These are phyloP conservation scores for Ernsta delagoae DNA, from an alignment of 2,888 invertebrate species.

Conservation along the genomic window DNA sequence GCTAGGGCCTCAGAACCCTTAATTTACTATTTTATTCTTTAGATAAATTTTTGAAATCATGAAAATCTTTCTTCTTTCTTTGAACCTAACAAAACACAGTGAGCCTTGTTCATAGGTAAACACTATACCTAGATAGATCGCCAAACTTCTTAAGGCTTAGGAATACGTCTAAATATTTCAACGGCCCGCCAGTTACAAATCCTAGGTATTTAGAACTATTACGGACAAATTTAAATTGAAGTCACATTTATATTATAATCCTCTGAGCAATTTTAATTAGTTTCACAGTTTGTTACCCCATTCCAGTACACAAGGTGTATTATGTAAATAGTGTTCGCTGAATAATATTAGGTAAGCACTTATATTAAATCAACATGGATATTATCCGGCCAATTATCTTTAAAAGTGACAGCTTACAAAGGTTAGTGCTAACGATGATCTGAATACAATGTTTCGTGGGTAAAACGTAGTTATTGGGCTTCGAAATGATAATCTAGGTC, in stretches of 20 bases:
- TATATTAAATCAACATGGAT: conserved; percentile 18
- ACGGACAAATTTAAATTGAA: background rate
- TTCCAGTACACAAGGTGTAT: background rate
- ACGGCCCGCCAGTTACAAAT: too few relatives aligned
- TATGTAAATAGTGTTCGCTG: conserved; percentile 6
- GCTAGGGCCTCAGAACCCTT: too few relatives aligned
- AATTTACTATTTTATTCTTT: too few relatives aligned
- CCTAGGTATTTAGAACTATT: too few relatives aligned
- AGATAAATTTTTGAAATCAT: too few relatives aligned
- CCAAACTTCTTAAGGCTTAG: too few relatives aligned
- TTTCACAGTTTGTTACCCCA: conserved; percentile 11
- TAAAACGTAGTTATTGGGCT: background rate
- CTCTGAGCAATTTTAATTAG: conserved; percentile 25
- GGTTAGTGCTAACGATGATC: conserved; percentile 20
- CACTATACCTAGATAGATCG: too few relatives aligned
- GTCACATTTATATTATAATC: conserved; percentile 17
- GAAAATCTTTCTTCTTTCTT: too few relatives aligned
- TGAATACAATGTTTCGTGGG: background rate
- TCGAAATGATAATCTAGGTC: background rate
- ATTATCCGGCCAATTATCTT: conserved; percentile 24
- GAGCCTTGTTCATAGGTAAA: too few relatives aligned
- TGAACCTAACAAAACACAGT: too few relatives aligned
- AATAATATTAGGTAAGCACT: conserved; percentile 6
- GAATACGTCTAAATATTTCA: too few relatives aligned
- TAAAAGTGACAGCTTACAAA: conserved; percentile 32